phyloP scores from a whole-genome alignment of 1,140 invertebrate species.

The honey bee (Apis mellifera) region Amel_HAv3.1 CM009931.2:15508501-15509000 shows the following conservation, averaged over 20 bases:
- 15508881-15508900: constrained; percentile 20
- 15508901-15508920: not conserved
- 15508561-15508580: too few species aligned
- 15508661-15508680: constrained; percentile 80
- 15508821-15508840: constrained; percentile 33
- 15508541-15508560: too few species aligned
- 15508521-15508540: too few species aligned
- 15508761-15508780: constrained; percentile 67
- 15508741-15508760: constrained; percentile 80
- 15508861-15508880: constrained; percentile 43
- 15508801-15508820: constrained; percentile 29
- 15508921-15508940: constrained; percentile 27
- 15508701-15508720: constrained; percentile 79
- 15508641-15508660: constrained; percentile 59
- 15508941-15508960: constrained; percentile 49
- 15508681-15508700: constrained; percentile 82
- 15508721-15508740: constrained; percentile 79
- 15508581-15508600: too few species aligned
- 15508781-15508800: constrained; percentile 61
- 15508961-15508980: not conserved
- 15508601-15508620: constrained; percentile 16
- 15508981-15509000: too few species aligned
- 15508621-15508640: constrained; percentile 68
- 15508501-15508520: too few species aligned
- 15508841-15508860: constrained; percentile 61